Percentiles rank a stretch among this genome's conserved stretches.
These are phyloP conservation scores for Pseudomugil gertrudae DNA, from an alignment of 2,797 vertebrate genomes.

Conservation along the genomic window DNA sequence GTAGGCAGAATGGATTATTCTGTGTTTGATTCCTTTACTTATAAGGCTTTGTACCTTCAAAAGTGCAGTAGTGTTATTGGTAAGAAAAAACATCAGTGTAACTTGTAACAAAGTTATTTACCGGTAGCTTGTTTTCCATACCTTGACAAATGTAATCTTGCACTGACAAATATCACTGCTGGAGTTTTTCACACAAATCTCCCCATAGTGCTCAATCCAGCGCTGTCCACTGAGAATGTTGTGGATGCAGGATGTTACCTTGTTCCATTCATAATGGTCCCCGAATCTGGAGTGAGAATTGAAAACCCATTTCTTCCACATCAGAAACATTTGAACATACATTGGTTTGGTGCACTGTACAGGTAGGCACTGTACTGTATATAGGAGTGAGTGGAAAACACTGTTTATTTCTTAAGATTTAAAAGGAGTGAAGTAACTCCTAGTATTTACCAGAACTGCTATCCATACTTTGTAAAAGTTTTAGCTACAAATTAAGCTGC, in stretches of 20 bases:
- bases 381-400: neutral
- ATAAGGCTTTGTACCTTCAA: neutral
- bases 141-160: slow-evolving; percentile 97
- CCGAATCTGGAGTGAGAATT: slow-evolving; percentile 79
- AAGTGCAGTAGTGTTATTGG: neutral
- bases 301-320: neutral
- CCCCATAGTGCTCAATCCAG: slow-evolving; percentile 99
- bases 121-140: slow-evolving; percentile 62
- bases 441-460: neutral
- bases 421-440: no score
- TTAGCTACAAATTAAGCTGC: neutral
- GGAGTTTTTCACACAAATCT: slow-evolving; percentile 92
- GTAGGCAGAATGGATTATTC: neutral
- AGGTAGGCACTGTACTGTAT: no score
- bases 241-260: slow-evolving; percentile 98
- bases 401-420: no score
- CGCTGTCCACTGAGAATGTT: slow-evolving; percentile 97
- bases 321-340: neutral
- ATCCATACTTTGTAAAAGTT: neutral
- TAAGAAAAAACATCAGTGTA: neutral
- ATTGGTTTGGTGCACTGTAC: neutral
- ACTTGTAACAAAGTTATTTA: neutral
- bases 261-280: slow-evolving; percentile 98
- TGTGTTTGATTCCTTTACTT: neutral
- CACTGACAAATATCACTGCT: slow-evolving; percentile 89